Conservation (phyloP, 1,140 invertebrate genomes). For the Micrasema minimum region DNA sequence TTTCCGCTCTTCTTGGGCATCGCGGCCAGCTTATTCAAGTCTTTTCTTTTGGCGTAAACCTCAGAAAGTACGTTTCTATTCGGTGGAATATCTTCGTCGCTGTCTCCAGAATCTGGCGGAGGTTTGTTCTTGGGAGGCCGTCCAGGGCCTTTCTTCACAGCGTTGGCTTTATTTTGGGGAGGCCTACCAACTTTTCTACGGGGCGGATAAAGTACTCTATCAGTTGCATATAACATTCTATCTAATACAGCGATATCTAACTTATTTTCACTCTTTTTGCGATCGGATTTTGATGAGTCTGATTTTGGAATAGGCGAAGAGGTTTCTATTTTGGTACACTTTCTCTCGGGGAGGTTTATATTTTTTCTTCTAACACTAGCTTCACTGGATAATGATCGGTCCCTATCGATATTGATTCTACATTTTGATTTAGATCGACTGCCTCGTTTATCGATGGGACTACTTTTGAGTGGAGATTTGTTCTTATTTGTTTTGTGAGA, state of each 20-base stretch:
- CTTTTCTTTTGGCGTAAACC: slow-evolving; percentile 66
- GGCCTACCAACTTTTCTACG: slow-evolving; percentile 76
- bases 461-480: slow-evolving; percentile 37
- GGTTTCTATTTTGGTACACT: slow-evolving; percentile 43
- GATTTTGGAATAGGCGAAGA: slow-evolving; percentile 56
- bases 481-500: slow-evolving; percentile 21
- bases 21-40: slow-evolving; percentile 62
- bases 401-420: slow-evolving; percentile 57
- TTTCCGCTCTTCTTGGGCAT: slow-evolving; percentile 60
- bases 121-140: slow-evolving; percentile 67
- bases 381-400: slow-evolving; percentile 51
- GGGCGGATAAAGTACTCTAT: slow-evolving; percentile 78
- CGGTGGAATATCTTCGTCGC: slow-evolving; percentile 58
- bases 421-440: slow-evolving; percentile 60
- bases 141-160: slow-evolving; percentile 62
- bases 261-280: slow-evolving; percentile 62
- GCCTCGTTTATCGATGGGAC: slow-evolving; percentile 48
- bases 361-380: slow-evolving; percentile 48
- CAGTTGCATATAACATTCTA: slow-evolving; percentile 75
- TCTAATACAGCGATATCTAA: slow-evolving; percentile 70
- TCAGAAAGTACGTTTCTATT: slow-evolving; percentile 63
- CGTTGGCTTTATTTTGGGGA: slow-evolving; percentile 61
- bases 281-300: slow-evolving; percentile 61
- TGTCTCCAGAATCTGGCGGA: slow-evolving; percentile 62
- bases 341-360: slow-evolving; percentile 26